Conservation (phyloP, 2,797 vertebrate species). For the Gallinago stenura region DNA sequence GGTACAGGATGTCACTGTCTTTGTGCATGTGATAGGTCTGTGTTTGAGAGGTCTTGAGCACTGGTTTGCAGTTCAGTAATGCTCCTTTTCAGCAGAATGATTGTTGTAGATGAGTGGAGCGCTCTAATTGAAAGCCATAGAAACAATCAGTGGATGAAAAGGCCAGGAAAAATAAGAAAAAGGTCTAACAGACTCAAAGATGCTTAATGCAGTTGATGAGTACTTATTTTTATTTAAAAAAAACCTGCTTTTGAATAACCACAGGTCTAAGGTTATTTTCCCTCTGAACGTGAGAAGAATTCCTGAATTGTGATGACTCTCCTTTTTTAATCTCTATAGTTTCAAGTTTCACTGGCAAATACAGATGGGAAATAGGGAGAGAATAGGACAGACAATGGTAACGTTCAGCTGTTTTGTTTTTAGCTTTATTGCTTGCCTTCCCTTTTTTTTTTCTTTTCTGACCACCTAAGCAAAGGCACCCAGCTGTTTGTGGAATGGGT, state of each 20-base stretch:
- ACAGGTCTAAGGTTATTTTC: slow-evolving; percentile 13
- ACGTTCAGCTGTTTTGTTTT: slow-evolving; percentile 46
- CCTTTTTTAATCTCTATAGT: neutral
- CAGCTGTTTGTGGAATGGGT: slow-evolving; percentile 14
- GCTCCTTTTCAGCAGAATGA: slow-evolving; percentile 35
- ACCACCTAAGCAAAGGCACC: slow-evolving; percentile 3
- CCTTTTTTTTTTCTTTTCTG: neutral
- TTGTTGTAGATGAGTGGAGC: slow-evolving; percentile 20
- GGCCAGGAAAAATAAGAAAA: neutral
- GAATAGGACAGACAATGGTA: neutral
- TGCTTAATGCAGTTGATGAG: neutral
- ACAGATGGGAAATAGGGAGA: slow-evolving; percentile 27
- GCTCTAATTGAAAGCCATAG: neutral
- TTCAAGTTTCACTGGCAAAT: slow-evolving; percentile 30
- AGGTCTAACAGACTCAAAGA: neutral
- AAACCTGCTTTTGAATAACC: neutral
- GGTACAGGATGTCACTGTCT: neutral
- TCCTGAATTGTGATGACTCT: slow-evolving; percentile 26
- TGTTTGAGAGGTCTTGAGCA: neutral
- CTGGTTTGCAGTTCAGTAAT: neutral
- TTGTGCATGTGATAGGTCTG: neutral
- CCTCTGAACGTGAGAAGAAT: neutral
- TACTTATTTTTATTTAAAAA: neutral
- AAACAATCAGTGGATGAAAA: neutral
- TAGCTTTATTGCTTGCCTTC: slow-evolving; percentile 33